These are phyloP conservation scores for Apolygus lucorum DNA, from an alignment of 1,140 invertebrate genomes.

Conservation along the genomic window DNA sequence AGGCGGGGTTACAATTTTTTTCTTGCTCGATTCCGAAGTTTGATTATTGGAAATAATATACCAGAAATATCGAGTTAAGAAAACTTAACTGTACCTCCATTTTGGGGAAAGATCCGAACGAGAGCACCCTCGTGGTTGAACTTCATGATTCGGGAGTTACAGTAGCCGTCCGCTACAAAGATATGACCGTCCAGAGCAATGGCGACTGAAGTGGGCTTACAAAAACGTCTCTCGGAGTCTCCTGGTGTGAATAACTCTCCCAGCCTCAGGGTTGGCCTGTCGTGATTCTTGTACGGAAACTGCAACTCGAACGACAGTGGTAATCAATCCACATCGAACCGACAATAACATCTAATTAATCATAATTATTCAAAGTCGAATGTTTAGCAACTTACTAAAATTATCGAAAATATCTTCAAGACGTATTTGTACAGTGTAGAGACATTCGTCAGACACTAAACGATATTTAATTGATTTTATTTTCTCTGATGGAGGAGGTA, in stretches of 20 bases:
- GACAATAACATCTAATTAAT: no score
- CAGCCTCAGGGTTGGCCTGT: conserved; percentile 63
- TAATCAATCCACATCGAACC: background rate
- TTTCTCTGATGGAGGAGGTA: no score
- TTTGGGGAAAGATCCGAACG: conserved; percentile 53
- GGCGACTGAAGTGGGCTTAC: conserved; percentile 88
- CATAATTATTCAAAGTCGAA: no score
- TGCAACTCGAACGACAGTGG: background rate
- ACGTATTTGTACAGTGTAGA: no score
- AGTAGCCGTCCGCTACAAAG: conserved; percentile 93
- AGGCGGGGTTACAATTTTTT: no score
- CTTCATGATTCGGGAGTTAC: conserved; percentile 79
- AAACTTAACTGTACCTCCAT: background rate
- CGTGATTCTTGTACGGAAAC: conserved; percentile 33
- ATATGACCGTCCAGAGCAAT: conserved; percentile 76
- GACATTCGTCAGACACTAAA: no score
- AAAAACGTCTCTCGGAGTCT: conserved; percentile 63
- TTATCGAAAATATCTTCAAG: no score
- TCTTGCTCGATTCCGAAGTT: no score
- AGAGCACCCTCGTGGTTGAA: conserved; percentile 67
- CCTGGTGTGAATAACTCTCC: conserved; percentile 80
- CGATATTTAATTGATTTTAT: no score
- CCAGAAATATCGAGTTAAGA: background rate
- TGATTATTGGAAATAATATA: no score
- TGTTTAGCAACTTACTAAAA: no score